Conservation (phyloP, 2,888 invertebrate species). For the Nasonovia ribisnigri region DNA sequence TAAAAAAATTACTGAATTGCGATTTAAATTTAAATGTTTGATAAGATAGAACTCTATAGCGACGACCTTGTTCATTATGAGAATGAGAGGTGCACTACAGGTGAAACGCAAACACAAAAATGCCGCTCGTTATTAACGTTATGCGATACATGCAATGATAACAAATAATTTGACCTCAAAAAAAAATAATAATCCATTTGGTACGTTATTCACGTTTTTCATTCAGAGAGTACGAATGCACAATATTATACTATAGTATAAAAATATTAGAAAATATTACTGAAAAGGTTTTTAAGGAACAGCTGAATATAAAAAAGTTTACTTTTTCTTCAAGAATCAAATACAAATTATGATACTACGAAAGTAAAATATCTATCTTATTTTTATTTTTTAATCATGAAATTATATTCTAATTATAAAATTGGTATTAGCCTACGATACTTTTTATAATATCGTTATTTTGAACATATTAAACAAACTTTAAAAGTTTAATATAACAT, state of each 20-base stretch:
- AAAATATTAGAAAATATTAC: slow-evolving; percentile 22
- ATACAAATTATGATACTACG: not conserved
- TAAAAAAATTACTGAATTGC: slow-evolving; percentile 4
- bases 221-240: not conserved
- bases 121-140: slow-evolving; percentile 13
- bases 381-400: not conserved
- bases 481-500: not conserved
- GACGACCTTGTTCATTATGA: slow-evolving; percentile 50
- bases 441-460: not conserved
- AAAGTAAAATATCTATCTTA: not conserved
- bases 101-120: slow-evolving; percentile 58
- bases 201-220: slow-evolving; percentile 20
- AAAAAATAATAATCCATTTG: slow-evolving; percentile 28
- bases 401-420: not conserved
- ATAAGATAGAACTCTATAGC: slow-evolving; percentile 38
- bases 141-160: slow-evolving; percentile 49
- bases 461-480: not conserved
- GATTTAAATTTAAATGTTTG: slow-evolving; percentile 43
- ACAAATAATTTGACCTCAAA: slow-evolving; percentile 58
- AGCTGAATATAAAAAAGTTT: not conserved
- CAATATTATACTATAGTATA: not conserved
- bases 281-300: not conserved
- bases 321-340: not conserved
- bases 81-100: slow-evolving; percentile 61
- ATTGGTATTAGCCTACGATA: not conserved